Conservation (phyloP, 2,113 vertebrate genomes). For the Zeus faber region DNA sequence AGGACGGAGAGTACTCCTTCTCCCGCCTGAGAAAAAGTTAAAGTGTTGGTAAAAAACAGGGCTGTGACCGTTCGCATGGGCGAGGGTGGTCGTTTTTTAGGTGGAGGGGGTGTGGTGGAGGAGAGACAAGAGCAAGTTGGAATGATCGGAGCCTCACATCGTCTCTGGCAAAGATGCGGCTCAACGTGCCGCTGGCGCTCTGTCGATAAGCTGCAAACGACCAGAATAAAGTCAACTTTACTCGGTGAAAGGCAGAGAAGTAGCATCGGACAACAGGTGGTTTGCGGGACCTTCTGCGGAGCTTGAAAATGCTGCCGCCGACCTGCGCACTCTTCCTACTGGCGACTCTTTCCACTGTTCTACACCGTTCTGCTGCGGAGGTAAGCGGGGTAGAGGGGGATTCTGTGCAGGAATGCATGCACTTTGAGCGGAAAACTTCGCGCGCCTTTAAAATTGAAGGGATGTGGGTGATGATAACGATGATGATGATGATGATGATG, state of each 20-base stretch:
- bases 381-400: constrained; percentile 48
- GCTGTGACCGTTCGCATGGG: constrained; percentile 50
- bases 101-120: constrained; percentile 68
- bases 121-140: constrained; percentile 60
- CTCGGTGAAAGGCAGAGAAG: too few relatives aligned
- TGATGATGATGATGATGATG: too few relatives aligned
- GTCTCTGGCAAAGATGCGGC: constrained; percentile 72
- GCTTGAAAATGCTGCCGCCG: constrained; percentile 58
- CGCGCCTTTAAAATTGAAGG: too few relatives aligned
- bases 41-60: constrained; percentile 63
- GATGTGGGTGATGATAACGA: too few relatives aligned
- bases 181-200: constrained; percentile 56
- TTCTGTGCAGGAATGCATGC: neutral
- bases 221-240: too few relatives aligned
- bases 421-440: neutral
- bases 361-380: constrained; percentile 57
- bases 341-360: constrained; percentile 41
- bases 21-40: constrained; percentile 60
- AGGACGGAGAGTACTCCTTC: constrained; percentile 57
- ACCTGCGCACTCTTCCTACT: constrained; percentile 51
- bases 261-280: constrained; percentile 36
- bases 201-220: constrained; percentile 34
- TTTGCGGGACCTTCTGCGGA: constrained; percentile 26
- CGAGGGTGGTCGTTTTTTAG: constrained; percentile 70
- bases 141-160: constrained; percentile 67